phyloP scores from a whole-genome alignment of 2,113 vertebrate genomes.

The Eretmochelys imbricata region DNA sequence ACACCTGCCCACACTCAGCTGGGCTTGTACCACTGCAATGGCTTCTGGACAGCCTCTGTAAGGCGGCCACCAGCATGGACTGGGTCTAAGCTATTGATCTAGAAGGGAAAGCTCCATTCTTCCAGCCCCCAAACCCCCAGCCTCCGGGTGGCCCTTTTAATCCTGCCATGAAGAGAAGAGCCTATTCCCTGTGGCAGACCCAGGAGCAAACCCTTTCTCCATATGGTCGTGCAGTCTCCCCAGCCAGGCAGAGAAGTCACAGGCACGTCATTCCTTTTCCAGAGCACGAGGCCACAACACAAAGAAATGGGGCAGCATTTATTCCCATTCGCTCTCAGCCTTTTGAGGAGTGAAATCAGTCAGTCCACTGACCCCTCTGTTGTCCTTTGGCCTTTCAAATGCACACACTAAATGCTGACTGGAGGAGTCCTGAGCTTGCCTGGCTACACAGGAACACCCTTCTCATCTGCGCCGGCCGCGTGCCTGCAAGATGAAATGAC shows the following conservation, averaged over 20 bases:
- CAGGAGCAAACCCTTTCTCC: too few relatives aligned
- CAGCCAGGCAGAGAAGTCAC: too few relatives aligned
- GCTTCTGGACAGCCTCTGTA: neutral
- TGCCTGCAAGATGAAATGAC: neutral
- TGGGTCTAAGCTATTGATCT: neutral
- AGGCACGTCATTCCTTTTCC: neutral
- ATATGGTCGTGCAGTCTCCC: neutral
- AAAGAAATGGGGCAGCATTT: neutral
- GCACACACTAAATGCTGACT: neutral
- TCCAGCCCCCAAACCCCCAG: too few relatives aligned
- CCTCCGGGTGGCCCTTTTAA: neutral
- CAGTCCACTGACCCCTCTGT: too few relatives aligned
- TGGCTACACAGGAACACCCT: neutral
- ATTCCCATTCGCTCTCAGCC: too few relatives aligned
- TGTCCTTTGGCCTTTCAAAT: neutral
- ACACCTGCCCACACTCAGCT: neutral
- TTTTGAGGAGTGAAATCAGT: neutral
- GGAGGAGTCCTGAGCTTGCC: neutral
- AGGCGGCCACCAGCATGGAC: neutral
- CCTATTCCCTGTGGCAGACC: neutral
- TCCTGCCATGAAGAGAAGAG: neutral
- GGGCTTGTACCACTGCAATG: neutral
- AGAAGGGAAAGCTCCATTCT: too few relatives aligned
- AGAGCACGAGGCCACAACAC: neutral
- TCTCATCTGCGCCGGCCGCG: neutral